phyloP scores from a whole-genome alignment of 2,113 vertebrate species.

The Tragelaphus buxtoni region DNA sequence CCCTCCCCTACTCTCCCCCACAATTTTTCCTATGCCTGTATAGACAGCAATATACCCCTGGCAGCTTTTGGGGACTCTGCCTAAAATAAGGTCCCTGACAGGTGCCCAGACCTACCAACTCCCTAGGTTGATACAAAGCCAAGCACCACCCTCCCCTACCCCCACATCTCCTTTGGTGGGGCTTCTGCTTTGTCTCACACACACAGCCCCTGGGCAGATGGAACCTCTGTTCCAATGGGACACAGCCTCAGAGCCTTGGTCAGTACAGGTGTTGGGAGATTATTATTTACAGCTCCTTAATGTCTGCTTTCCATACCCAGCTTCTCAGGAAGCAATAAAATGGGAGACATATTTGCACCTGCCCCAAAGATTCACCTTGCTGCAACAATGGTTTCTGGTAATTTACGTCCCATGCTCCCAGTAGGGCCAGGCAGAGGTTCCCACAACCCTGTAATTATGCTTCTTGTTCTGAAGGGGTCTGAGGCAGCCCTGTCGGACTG shows the following conservation, averaged over 20 bases:
- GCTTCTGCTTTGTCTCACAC: neutral
- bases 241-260: neutral
- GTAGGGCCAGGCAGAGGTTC: neutral
- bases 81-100: neutral
- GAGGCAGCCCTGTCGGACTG: neutral
- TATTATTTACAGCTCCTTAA: conserved; percentile 25
- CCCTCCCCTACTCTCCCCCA: fast-evolving
- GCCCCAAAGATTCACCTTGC: neutral
- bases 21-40: neutral
- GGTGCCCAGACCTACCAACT: neutral
- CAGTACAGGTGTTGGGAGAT: neutral
- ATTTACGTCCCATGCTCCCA: neutral
- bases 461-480: neutral
- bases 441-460: neutral
- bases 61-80: neutral
- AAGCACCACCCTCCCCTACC: fast-evolving
- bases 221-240: neutral
- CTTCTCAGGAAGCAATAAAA: neutral
- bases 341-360: neutral
- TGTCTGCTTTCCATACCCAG: neutral
- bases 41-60: neutral
- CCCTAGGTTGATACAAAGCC: neutral
- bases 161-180: neutral
- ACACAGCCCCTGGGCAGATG: neutral
- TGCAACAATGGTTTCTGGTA: neutral